Evolutionary conservation across 1,140 invertebrate species (phyloP).

Genomic region (Cryptotermes secundus): DNA sequence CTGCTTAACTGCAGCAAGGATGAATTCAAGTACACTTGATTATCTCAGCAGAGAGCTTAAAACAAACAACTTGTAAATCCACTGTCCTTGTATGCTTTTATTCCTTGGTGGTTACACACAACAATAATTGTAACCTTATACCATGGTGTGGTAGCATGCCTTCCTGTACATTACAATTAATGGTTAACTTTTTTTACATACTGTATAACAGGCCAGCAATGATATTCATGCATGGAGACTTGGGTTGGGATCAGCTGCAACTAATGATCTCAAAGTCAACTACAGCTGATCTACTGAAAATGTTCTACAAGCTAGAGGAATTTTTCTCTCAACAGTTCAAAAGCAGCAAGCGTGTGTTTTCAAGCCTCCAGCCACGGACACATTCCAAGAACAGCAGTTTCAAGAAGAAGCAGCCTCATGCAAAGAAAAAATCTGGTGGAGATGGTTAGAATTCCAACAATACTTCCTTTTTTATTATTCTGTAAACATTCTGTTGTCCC

Average conservation of each 20-base stretch:
- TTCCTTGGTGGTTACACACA: no score
- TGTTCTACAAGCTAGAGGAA: slow-evolving; percentile 94
- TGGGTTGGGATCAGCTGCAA: slow-evolving; percentile 94
- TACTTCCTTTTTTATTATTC: neutral
- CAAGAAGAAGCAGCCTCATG: slow-evolving; percentile 46
- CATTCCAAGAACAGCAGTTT: slow-evolving; percentile 47
- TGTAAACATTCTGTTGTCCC: neutral
- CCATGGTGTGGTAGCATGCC: no score
- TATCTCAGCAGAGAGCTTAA: no score
- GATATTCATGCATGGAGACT: slow-evolving; percentile 89
- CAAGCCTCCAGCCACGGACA: slow-evolving; percentile 63
- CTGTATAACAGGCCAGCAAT: slow-evolving; percentile 69
- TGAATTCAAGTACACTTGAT: no score
- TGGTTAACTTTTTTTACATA: no score
- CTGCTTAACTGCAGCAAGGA: no score
- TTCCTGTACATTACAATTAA: no score
- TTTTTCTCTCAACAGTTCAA: slow-evolving; percentile 96
- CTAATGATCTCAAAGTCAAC: slow-evolving; percentile 95
- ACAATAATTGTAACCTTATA: no score
- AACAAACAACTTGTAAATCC: no score
- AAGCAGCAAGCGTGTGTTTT: slow-evolving; percentile 87
- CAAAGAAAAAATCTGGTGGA: slow-evolving; percentile 45
- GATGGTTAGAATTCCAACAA: slow-evolving; percentile 43
- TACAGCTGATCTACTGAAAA: slow-evolving; percentile 93
- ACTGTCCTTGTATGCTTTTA: no score